phyloP scores from a whole-genome alignment of 2,113 vertebrate species.

The Catagonus wagneri region DNA sequence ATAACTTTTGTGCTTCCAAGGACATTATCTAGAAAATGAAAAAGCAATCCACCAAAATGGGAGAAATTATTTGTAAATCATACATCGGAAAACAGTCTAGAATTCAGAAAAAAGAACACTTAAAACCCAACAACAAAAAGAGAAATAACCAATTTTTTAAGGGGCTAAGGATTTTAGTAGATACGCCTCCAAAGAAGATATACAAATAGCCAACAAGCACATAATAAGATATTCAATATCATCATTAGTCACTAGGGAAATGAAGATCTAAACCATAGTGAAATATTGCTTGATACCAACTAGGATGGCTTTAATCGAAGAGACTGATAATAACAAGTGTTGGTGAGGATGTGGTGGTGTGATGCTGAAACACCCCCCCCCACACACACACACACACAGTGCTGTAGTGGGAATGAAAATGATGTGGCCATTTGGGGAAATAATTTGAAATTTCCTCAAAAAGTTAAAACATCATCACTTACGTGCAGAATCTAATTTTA shows the following conservation, averaged over 20 bases:
- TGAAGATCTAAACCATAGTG: neutral
- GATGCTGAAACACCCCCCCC: neutral
- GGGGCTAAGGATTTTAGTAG: neutral
- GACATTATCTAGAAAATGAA: neutral
- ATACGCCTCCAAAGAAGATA: neutral
- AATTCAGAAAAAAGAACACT: neutral
- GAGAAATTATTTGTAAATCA: neutral
- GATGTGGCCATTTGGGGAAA: neutral
- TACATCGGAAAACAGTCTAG: neutral
- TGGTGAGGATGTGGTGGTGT: neutral
- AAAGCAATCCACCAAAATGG: neutral
- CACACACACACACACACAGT: neutral
- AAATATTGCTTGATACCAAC: neutral
- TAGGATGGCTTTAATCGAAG: neutral
- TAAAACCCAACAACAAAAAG: neutral
- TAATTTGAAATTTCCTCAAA: neutral
- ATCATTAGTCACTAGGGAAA: neutral
- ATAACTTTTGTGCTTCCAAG: neutral
- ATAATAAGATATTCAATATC: neutral
- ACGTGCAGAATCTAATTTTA: too few relatives aligned
- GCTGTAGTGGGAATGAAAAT: neutral
- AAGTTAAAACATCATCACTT: neutral
- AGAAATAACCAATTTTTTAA: neutral
- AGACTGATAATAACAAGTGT: neutral
- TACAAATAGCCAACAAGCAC: neutral